Evolutionary conservation across 2,113 vertebrate species (phyloP), one percentile per base, ranked within the genome.

Genomic region (Tachycineta bicolor): DNA sequence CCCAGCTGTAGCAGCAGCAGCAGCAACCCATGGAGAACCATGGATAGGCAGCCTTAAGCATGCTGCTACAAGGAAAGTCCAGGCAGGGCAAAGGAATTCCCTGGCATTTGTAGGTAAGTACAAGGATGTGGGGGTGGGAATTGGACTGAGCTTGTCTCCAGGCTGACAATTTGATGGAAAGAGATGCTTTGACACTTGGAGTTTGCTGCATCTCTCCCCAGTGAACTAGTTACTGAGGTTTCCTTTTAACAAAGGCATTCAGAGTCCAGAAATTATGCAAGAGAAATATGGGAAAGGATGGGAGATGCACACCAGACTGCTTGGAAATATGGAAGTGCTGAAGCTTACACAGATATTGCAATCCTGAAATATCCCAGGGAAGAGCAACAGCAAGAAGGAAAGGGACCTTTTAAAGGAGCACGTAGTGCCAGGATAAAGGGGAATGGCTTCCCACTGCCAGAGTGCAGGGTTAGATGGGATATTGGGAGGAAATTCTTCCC

Each of bases 201-300:
- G 87, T 70, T 49, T 34, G n/a, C 79, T n/a, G 1, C 23, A 41
- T 58, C 47, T 4, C 56, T 75, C 31, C 65, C 83, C n/a, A 5
- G 31, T 26, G n/a, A 46, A 14, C 18, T n/a, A 62, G 37, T 14
- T 23, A 2, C 28, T 56, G 65, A 24, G 11, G 19, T 17, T 49
- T 62, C 43, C 43, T 65, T 49, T 25, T 22, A 65, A 71, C 0
- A 15, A 55, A 86, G 62, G 5, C 62, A 28, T 49, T 52, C 31
- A 19, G 58, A 41, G 39, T 1, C 2, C 6, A 12, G 39, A 26
- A 46, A 47, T 23, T 2, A 53, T 39, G 34, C 13, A 9, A 59
- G 70, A 33, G 2, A 5, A 33, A 50, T 28, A 5, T 0, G 2
- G 69, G 33, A 13, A 31, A 29, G 62, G 73, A 24, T 1, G 10